Conservation (phyloP, 1,140 invertebrate species). For the Nephila pilipes region DNA sequence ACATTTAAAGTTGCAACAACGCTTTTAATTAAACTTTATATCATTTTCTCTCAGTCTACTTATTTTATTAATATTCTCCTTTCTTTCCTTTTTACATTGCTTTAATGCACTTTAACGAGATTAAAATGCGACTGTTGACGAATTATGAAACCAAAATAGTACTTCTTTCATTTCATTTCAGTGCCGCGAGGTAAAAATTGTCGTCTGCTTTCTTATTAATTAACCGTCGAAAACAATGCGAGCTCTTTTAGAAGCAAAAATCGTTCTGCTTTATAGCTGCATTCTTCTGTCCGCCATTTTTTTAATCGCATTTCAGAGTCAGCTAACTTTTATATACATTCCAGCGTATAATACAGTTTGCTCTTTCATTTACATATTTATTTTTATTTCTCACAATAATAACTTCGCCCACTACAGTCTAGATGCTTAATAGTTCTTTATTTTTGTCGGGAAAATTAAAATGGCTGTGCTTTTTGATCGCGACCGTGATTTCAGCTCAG, state of each 20-base stretch:
- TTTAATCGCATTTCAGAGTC: background rate
- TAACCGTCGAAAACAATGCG: conserved; percentile 63
- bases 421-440: background rate
- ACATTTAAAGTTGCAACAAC: too few relatives aligned
- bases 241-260: conserved; percentile 29
- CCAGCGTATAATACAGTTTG: conserved; percentile 48
- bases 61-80: background rate
- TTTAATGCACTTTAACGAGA: conserved; percentile 25
- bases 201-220: conserved; percentile 68
- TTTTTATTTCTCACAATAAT: conserved; percentile 51
- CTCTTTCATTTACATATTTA: conserved; percentile 56
- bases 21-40: conserved; percentile 60
- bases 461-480: conserved; percentile 49
- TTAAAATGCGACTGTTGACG: conserved; percentile 53
- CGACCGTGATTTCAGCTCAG: conserved; percentile 37
- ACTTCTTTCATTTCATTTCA: conserved; percentile 49
- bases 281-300: conserved; percentile 36
- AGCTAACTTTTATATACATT: conserved; percentile 21
- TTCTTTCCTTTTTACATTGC: background rate
- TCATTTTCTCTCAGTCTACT: background rate
- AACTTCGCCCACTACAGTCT: conserved; percentile 25
- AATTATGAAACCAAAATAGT: conserved; percentile 55
- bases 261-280: conserved; percentile 22
- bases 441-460: conserved; percentile 60
- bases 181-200: conserved; percentile 32